phyloP scores from a whole-genome alignment of 2,888 invertebrate species.

The Trissonchulus sp. region DNA sequence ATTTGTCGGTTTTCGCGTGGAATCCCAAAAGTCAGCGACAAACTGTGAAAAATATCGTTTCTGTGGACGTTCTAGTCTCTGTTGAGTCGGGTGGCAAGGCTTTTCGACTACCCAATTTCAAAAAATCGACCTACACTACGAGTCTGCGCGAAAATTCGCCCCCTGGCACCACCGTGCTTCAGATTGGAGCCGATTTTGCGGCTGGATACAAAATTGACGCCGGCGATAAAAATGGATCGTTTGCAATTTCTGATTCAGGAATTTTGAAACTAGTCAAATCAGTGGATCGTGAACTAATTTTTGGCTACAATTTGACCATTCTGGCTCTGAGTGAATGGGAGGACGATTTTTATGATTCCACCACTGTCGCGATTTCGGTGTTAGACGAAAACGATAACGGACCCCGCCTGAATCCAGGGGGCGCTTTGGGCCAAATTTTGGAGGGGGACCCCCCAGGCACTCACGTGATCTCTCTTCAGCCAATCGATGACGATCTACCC shows the following conservation, averaged over 20 bases:
- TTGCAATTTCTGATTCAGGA: constrained; percentile 61
- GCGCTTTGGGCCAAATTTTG: constrained; percentile 68
- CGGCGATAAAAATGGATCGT: not conserved
- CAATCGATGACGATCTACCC: constrained; percentile 78
- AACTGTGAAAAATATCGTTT: not conserved
- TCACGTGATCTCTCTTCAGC: constrained; percentile 73
- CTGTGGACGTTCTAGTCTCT: not conserved
- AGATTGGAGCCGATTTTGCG: not conserved
- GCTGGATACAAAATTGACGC: not conserved
- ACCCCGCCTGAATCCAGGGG: constrained; percentile 69
- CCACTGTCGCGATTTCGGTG: constrained; percentile 65
- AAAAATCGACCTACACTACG: not conserved
- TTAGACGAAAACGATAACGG: constrained; percentile 89
- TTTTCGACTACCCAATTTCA: not conserved
- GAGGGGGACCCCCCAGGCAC: constrained; percentile 81
- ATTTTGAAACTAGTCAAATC: constrained; percentile 66
- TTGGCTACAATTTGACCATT: constrained; percentile 68
- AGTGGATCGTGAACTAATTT: constrained; percentile 73
- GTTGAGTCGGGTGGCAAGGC: not conserved
- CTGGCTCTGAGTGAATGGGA: constrained; percentile 68
- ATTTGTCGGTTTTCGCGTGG: not conserved
- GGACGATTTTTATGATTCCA: not conserved
- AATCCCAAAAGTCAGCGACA: not conserved
- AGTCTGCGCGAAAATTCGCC: not conserved
- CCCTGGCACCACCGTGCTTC: not conserved